A percentile compares a stretch with the other conserved stretches of the same genome.
Evolutionary conservation across 2,888 invertebrate genomes (phyloP).

Genomic region (Escarpia spicata): DNA sequence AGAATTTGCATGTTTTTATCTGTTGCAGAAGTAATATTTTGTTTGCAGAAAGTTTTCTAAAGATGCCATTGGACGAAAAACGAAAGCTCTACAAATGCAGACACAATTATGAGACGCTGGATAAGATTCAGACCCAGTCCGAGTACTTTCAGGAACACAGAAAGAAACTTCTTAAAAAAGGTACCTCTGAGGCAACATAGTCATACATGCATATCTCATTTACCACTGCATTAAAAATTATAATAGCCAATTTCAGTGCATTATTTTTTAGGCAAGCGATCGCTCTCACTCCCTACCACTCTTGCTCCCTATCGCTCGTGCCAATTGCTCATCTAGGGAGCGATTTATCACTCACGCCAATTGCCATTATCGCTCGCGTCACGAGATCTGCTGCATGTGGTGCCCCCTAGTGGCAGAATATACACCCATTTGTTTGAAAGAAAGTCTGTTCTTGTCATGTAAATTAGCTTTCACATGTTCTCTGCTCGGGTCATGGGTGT

Average conservation of each 20-base stretch:
- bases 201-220: neutral
- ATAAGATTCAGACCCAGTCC: slow-evolving; percentile 55
- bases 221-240: neutral
- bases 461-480: no score
- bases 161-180: slow-evolving; percentile 17
- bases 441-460: no score
- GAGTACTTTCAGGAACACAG: slow-evolving; percentile 44
- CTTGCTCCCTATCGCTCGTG: no score
- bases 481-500: no score
- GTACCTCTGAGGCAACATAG: neutral
- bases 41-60: slow-evolving; percentile 53
- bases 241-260: neutral
- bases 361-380: no score
- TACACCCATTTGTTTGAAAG: no score
- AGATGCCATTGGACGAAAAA: slow-evolving; percentile 57
- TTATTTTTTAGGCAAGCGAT: no score
- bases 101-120: slow-evolving; percentile 48
- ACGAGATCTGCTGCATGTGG: no score
- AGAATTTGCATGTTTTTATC: neutral
- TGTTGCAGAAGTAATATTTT: slow-evolving; percentile 26
- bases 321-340: no score
- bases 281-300: no score
- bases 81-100: slow-evolving; percentile 58
- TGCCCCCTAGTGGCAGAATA: no score
- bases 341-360: no score